A percentile compares a stretch with the other conserved stretches of the same genome.
Conservation (phyloP, 1,140 invertebrate genomes). For the Ceratina japonica region DNA sequence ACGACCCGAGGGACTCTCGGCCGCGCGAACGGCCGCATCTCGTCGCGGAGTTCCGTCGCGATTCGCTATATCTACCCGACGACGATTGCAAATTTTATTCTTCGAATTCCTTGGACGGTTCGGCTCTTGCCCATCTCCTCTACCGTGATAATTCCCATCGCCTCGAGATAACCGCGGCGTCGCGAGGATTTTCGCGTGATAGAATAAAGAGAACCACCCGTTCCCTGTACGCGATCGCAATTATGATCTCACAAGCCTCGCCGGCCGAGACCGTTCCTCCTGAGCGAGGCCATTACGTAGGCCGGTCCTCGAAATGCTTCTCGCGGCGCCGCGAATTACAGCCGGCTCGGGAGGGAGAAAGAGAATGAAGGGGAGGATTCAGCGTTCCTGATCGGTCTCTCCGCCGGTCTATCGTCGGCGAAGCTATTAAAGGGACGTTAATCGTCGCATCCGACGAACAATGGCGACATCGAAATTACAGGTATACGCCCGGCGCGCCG, state of each 20-base stretch:
- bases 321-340: slow-evolving; percentile 41
- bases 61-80: background rate
- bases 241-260: slow-evolving; percentile 34
- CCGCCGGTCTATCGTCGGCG: slow-evolving; percentile 60
- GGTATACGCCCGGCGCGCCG: slow-evolving; percentile 54
- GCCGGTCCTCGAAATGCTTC: slow-evolving; percentile 22
- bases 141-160: background rate
- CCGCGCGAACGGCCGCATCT: background rate
- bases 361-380: slow-evolving; percentile 2
- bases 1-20: background rate
- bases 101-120: background rate
- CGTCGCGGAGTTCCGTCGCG: background rate
- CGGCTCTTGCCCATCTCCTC: background rate
- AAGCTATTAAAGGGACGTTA: slow-evolving; percentile 64
- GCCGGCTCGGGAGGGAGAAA: background rate
- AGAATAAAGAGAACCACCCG: background rate
- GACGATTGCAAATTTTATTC: slow-evolving; percentile 5
- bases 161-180: background rate
- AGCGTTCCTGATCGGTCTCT: slow-evolving; percentile 56
- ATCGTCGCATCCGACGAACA: slow-evolving; percentile 63
- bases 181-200: slow-evolving; percentile 4
- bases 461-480: slow-evolving; percentile 66
- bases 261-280: background rate
- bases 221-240: slow-evolving; percentile 19
- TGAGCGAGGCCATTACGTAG: slow-evolving; percentile 32